Evolutionary conservation across 2,113 vertebrate genomes (phyloP).

Genomic region (Chloropsis cyanopogon): DNA sequence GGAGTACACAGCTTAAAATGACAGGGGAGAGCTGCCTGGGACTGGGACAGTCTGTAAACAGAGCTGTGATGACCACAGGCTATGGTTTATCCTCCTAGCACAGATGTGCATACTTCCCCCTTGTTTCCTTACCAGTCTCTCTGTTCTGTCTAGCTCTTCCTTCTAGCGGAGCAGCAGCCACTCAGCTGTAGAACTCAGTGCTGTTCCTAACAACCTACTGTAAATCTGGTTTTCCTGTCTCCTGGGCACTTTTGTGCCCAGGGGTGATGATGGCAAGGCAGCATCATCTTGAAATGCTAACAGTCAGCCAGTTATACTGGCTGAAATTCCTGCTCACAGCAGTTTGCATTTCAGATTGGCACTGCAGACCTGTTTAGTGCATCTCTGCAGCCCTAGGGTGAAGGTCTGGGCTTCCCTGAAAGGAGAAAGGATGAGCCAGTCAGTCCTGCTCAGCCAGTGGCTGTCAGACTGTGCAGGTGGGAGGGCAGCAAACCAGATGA

Average conservation of each 20-base stretch:
- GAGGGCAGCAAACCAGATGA: not conserved
- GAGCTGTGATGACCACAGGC: not conserved
- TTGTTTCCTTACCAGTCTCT: not conserved
- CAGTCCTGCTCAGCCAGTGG: conserved; percentile 20
- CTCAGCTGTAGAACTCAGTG: not conserved
- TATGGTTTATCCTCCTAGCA: not conserved
- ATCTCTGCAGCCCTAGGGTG: conserved; percentile 11
- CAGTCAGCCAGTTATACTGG: not conserved
- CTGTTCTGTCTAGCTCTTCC: not conserved
- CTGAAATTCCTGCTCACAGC: not conserved
- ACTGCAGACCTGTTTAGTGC: not conserved
- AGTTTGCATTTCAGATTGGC: conserved; percentile 30
- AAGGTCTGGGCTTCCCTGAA: conserved; percentile 27
- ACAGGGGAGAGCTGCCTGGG: not conserved
- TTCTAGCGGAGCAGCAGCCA: not conserved
- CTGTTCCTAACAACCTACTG: not conserved
- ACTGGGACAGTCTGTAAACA: not conserved
- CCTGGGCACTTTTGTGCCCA: not conserved
- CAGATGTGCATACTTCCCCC: not conserved
- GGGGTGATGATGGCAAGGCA: not conserved
- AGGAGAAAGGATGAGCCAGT: conserved; percentile 28
- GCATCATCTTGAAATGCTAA: not conserved
- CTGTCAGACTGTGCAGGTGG: not conserved
- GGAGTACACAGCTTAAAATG: not conserved
- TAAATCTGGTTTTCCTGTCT: conserved; percentile 6